Evolutionary conservation across 2,888 invertebrate species (phyloP).

Genomic region (Epinotia demarniana): DNA sequence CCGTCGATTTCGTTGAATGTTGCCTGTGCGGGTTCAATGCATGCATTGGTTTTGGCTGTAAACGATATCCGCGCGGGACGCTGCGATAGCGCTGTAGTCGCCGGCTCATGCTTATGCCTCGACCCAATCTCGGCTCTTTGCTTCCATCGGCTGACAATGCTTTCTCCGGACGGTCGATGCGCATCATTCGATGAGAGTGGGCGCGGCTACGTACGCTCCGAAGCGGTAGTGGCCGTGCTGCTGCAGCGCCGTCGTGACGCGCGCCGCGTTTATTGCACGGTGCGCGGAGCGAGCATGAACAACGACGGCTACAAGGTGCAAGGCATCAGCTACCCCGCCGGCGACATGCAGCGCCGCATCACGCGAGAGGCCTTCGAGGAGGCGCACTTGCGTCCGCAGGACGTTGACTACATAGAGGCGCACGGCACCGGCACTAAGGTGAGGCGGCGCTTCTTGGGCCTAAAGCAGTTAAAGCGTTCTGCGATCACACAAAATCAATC

Average conservation of each 20-base stretch:
- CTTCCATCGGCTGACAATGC: slow-evolving; percentile 93
- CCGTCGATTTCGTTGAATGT: slow-evolving; percentile 16
- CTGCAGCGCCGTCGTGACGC: slow-evolving; percentile 88
- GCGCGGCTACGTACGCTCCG: neutral
- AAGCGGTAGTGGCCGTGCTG: slow-evolving; percentile 89
- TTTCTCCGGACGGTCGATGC: slow-evolving; percentile 95
- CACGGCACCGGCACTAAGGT: slow-evolving; percentile 99
- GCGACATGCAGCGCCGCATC: slow-evolving; percentile 91
- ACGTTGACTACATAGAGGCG: slow-evolving; percentile 97
- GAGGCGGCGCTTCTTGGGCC: neutral
- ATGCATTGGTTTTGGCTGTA: slow-evolving; percentile 46
- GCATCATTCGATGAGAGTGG: slow-evolving; percentile 93
- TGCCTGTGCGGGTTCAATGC: slow-evolving; percentile 21
- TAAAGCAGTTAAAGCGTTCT: neutral
- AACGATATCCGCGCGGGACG: slow-evolving; percentile 42
- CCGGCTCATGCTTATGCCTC: slow-evolving; percentile 78
- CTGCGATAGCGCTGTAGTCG: slow-evolving; percentile 75
- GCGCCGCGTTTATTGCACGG: slow-evolving; percentile 82
- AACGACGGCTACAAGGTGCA: slow-evolving; percentile 96
- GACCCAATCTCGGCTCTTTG: slow-evolving; percentile 61
- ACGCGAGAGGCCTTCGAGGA: slow-evolving; percentile 95
- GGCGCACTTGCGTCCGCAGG: slow-evolving; percentile 90
- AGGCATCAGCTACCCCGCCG: slow-evolving; percentile 94
- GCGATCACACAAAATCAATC: neutral
- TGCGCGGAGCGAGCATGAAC: slow-evolving; percentile 95